Percentiles rank a stretch among this genome's conserved stretches.
Conservation (phyloP, 2,113 vertebrate genomes). For the Hypanus sabinus region DNA sequence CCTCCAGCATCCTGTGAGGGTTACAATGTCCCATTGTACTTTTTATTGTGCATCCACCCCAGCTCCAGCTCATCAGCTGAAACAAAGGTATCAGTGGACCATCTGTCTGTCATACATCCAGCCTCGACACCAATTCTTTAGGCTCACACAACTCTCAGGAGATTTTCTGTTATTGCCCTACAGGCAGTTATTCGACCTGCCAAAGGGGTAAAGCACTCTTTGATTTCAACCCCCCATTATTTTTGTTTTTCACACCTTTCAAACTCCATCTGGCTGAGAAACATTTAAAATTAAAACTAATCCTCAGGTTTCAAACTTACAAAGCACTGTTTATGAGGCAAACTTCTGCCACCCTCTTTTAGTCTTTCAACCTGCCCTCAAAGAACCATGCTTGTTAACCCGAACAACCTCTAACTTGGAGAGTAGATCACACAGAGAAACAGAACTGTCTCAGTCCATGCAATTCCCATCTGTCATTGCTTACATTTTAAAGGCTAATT, state of each 20-base stretch:
- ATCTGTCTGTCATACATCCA: too few relatives aligned
- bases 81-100: too few relatives aligned
- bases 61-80: too few relatives aligned
- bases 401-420: background rate
- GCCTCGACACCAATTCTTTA: too few relatives aligned
- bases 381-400: background rate
- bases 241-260: background rate
- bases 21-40: too few relatives aligned
- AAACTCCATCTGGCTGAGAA: background rate
- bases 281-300: background rate
- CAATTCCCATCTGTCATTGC: background rate
- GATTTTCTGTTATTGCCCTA: background rate
- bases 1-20: too few relatives aligned
- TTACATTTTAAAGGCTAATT: background rate
- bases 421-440: background rate
- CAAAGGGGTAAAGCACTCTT: background rate
- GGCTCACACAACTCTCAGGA: too few relatives aligned
- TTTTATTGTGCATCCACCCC: too few relatives aligned
- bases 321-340: background rate
- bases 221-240: background rate
- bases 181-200: background rate
- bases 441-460: background rate
- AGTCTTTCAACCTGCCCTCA: background rate
- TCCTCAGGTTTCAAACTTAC: background rate
- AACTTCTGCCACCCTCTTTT: background rate